phyloP scores from a whole-genome alignment of 2,888 invertebrate genomes.

The Amblyjoppa fuscipennis region DNA sequence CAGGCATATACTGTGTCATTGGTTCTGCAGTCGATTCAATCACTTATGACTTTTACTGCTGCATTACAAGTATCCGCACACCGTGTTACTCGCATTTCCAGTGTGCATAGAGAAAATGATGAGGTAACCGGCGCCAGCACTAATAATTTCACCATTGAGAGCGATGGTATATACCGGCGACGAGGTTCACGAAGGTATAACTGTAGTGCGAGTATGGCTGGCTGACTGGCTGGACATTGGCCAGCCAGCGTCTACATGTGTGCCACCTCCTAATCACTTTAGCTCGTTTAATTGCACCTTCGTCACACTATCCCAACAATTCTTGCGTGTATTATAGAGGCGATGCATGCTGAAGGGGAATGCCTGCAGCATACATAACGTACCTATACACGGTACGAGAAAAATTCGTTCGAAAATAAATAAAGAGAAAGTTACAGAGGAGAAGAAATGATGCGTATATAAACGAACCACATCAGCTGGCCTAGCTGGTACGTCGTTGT shows the following conservation, averaged over 20 bases:
- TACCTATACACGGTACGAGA: constrained; percentile 8
- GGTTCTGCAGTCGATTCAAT: background rate
- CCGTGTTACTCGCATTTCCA: constrained; percentile 3
- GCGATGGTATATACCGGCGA: constrained; percentile 22
- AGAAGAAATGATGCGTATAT: constrained; percentile 26
- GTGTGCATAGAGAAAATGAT: constrained; percentile 44
- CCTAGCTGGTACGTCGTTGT: background rate
- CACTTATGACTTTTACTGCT: background rate
- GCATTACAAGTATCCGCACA: background rate
- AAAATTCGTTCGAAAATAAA: constrained; percentile 19
- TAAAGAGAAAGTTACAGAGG: constrained; percentile 41
- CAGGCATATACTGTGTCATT: background rate
- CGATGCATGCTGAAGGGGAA: constrained; percentile 5
- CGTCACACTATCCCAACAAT: constrained; percentile 22
- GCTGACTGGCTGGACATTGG: constrained; percentile 19
- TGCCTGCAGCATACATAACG: constrained; percentile 40
- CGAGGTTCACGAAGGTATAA: background rate
- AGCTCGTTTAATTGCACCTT: constrained; percentile 51
- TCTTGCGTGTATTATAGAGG: background rate
- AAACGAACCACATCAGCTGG: constrained; percentile 29
- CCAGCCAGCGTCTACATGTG: background rate
- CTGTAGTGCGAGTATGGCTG: constrained; percentile 1
- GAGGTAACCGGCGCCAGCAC: constrained; percentile 57
- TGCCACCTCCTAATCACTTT: constrained; percentile 44
- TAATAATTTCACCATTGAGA: constrained; percentile 47